phyloP scores from a whole-genome alignment of 2,797 vertebrate species.

The Capromys pilorides region DNA sequence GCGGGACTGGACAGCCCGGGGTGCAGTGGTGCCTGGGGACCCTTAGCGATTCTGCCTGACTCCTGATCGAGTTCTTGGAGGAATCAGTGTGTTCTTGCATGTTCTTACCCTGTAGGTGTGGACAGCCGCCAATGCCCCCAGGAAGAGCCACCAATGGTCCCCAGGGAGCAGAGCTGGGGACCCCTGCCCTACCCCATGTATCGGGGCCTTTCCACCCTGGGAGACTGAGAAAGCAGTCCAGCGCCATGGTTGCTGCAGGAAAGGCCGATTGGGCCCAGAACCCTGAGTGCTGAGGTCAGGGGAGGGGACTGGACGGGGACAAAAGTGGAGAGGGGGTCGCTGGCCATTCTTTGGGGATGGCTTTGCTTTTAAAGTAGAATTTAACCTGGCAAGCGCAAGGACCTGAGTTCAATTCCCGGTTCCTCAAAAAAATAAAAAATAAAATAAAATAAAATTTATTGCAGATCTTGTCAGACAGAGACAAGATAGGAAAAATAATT shows the following conservation, averaged over 20 bases:
- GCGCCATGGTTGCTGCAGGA: not conserved
- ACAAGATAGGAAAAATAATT: conserved; percentile 73
- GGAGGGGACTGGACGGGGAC: not conserved
- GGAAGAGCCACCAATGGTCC: not conserved
- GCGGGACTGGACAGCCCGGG: too few relatives aligned
- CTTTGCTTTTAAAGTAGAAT: conserved; percentile 62
- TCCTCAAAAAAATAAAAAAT: too few relatives aligned
- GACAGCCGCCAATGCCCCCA: not conserved
- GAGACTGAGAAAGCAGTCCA: not conserved
- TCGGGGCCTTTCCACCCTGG: not conserved
- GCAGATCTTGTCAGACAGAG: conserved; percentile 60
- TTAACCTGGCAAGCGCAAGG: not conserved
- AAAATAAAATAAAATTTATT: conserved; percentile 53
- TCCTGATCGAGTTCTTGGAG: conserved; percentile 5
- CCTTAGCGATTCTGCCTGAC: not conserved
- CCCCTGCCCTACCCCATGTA: not conserved
- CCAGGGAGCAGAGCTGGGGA: not conserved
- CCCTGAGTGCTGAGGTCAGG: not conserved
- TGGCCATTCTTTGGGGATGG: not conserved
- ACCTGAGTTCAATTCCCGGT: too few relatives aligned
- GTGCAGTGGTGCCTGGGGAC: not conserved
- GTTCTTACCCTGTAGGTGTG: not conserved
- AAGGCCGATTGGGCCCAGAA: not conserved
- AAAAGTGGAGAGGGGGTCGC: not conserved
- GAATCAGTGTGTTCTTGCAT: not conserved